Evolutionary conservation across 2,113 vertebrate genomes (phyloP), one percentile per base, ranked within the genome.

Genomic region (Albula goreensis): DNA sequence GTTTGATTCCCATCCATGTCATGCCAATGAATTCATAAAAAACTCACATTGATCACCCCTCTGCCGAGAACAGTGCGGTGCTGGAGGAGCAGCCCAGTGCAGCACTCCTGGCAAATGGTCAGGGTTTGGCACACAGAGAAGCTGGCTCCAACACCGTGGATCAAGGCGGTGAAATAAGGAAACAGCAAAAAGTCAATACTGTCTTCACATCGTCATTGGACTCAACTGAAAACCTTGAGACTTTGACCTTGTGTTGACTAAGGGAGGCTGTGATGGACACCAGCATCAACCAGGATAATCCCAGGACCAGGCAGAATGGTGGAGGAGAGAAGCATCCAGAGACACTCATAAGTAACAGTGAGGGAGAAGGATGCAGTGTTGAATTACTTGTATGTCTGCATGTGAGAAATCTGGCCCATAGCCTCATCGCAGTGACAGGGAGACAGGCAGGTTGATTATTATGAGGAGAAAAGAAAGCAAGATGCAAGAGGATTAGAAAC

Each of bases 361-460:
- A 31, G 1, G 83, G 51, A 51, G 50, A 25, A 79, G 52, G 19
- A 31, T 5, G 74, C 70, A 31, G 11, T 57, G 51, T 51, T 50
- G 51, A 31, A 5, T 51, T n/a, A 79, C n/a, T 78, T 74, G 52
- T 31, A 7, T 70, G 56, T 5, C 52, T 51, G 12, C 15, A 9
- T 9, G 50, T 31, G 31, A 41, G 5, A 70, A 57, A 41, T 25
- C 5, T 31, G 83, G 70, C 22, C 70, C 50, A 77, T 70, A 84
- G 83, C 60, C 6, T 66, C 60, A 66, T 66, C 60, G 9, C 52
- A 6, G 74, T 41, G 88, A 85, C 83, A 70, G 88, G 79, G 41
- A 91, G 90, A 91, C 82, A 88, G 91, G 91, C 89, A 91, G 90
- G 82, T 88, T 91, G 92, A 93, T 93, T 92, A 93, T 88, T 88